Percentiles rank a stretch among this genome's conserved stretches.
Evolutionary conservation across 2,113 vertebrate species (phyloP).

Genomic region (Mormoops blainvillei): DNA sequence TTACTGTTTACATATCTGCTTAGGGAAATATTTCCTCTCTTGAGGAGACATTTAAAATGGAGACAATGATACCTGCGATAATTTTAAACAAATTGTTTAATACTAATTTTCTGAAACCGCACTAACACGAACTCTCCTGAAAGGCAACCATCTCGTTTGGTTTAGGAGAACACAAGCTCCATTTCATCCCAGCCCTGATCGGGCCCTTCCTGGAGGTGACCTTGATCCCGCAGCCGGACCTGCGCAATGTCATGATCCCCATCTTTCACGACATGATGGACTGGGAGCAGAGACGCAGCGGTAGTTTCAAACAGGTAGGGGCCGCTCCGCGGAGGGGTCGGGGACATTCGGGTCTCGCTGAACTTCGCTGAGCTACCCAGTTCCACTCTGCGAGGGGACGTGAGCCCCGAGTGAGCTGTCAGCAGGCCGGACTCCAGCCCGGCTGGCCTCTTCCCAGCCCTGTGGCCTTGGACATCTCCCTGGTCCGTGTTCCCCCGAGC

Average conservation of each 20-base stretch:
- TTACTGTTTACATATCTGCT: neutral
- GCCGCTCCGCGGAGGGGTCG: neutral
- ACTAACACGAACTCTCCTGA: neutral
- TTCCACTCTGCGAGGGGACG: neutral
- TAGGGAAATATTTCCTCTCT: neutral
- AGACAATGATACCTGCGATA: neutral
- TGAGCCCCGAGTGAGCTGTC: neutral
- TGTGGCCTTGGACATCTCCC: neutral
- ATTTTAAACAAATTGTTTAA: neutral
- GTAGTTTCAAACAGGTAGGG: slow-evolving; percentile 97
- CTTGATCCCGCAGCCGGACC: slow-evolving; percentile 95
- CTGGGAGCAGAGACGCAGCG: slow-evolving; percentile 96
- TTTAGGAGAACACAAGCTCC: slow-evolving; percentile 96
- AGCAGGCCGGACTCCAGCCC: neutral
- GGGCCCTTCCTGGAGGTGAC: slow-evolving; percentile 98
- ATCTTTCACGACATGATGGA: slow-evolving; percentile 99
- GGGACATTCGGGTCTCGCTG: neutral
- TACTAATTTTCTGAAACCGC: neutral
- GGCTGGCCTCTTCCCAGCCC: neutral
- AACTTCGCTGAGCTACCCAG: neutral
- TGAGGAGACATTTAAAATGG: neutral
- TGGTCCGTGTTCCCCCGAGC: neutral
- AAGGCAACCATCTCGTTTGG: neutral
- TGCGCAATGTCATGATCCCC: slow-evolving; percentile 98
- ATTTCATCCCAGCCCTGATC: slow-evolving; percentile 98